phyloP scores from a whole-genome alignment of 37 sponge, comb jelly and placozoan genomes.

The Oscarella lobularis region DNA sequence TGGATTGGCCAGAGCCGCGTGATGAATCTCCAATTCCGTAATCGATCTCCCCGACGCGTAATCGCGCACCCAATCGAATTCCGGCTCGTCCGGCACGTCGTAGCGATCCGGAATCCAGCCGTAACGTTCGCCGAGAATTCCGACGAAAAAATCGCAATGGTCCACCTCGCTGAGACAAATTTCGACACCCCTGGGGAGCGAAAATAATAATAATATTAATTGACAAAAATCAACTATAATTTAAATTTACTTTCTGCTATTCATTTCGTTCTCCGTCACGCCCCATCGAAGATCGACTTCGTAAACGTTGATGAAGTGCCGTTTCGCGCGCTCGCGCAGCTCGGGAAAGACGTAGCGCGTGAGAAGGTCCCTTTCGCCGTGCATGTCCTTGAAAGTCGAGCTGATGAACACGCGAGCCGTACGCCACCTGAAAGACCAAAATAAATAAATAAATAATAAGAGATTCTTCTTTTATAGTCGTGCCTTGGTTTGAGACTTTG shows the following conservation, averaged over 20 bases:
- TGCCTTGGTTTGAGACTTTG: too few relatives aligned
- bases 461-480: too few relatives aligned
- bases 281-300: slow-evolving; percentile 99
- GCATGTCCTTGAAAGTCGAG: slow-evolving; percentile 95
- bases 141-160: slow-evolving; percentile 76
- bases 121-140: slow-evolving; percentile 85
- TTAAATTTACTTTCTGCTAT: slow-evolving; percentile 29
- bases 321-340: slow-evolving; percentile 59
- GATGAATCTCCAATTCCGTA: slow-evolving; percentile 89
- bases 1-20: slow-evolving; percentile 51
- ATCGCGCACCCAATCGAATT: slow-evolving; percentile 82
- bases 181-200: slow-evolving; percentile 31
- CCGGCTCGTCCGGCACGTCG: slow-evolving; percentile 35
- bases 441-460: background rate
- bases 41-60: slow-evolving; percentile 60
- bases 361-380: slow-evolving; percentile 85
- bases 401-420: slow-evolving; percentile 90
- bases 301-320: slow-evolving; percentile 49
- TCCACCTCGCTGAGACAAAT: slow-evolving; percentile 83
- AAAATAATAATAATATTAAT: background rate
- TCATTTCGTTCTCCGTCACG: slow-evolving; percentile 79
- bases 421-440: slow-evolving; percentile 35
- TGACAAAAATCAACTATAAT: background rate
- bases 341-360: slow-evolving; percentile 90
- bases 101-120: slow-evolving; percentile 78